Conservation (phyloP, 2,888 invertebrate species). For the Nemotelus nigrinus region DNA sequence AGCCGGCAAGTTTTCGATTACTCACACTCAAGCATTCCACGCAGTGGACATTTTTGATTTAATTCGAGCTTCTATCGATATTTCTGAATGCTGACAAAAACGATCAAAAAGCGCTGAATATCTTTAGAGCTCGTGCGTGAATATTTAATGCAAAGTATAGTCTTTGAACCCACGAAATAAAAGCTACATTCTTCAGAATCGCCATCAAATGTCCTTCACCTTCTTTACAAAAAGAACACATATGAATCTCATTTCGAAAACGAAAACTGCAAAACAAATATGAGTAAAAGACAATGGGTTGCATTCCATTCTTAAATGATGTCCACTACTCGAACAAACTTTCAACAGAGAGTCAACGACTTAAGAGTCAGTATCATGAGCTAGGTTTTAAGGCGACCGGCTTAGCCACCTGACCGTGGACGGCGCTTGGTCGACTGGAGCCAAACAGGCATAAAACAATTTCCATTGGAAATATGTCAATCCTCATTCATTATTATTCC, state of each 20-base stretch:
- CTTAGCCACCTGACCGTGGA: neutral
- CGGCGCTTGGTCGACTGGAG: neutral
- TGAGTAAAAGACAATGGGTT: neutral
- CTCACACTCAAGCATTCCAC: no score
- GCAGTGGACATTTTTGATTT: no score
- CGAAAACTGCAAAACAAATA: neutral
- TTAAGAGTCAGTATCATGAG: neutral
- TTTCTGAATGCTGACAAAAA: no score
- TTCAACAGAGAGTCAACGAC: neutral
- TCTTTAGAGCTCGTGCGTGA: no score
- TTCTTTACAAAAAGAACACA: neutral
- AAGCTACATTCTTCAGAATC: no score
- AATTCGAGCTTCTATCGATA: no score
- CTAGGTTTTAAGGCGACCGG: neutral
- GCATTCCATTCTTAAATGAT: neutral
- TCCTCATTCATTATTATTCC: neutral
- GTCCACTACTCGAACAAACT: no score
- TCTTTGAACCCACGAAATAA: no score
- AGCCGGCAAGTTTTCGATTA: no score
- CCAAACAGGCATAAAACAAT: neutral
- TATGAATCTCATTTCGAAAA: neutral
- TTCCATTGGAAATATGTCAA: conserved; percentile 12
- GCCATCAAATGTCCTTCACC: neutral
- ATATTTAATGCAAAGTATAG: no score
- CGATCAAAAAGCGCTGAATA: no score